Evolutionary conservation across 2,113 vertebrate species (phyloP), one percentile per base, ranked within the genome.

Genomic region (Campylomormyrus numenius): DNA sequence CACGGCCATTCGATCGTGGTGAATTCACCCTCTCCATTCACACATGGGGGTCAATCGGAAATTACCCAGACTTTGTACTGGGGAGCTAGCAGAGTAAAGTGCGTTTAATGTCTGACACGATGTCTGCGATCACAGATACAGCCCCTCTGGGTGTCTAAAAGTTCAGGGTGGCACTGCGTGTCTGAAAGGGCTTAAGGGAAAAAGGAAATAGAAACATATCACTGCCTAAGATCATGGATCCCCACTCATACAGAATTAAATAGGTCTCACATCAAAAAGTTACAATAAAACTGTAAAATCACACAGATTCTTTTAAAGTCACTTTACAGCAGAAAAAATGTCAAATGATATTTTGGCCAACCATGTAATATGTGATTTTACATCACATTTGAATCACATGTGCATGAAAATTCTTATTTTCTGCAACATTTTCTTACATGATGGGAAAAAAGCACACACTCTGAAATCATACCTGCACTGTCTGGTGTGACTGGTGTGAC

Each of bases 201-300:
- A 39, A 58, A 21, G 31, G 6, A 35, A 13, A 42, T 7, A 58
- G 52, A 45, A 88, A 46, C 27, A 53, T n/a, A 46, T 88, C 56
- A n/a, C 52, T n/a, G 56, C 9, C 27, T 45, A 27, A 45, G 87
- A 19, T 45, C 56, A 88, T 62, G 52, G 39, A 88, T 88, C 21
- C 87, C 24, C 56, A 85, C 10, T 53, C 77, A 83, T 27, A 48
- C 46, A 74, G 58, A 86, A 86, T 87, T 70, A 49, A 87, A 77
- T 52, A 39, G 84, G 42, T 87, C 35, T 52, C 83, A 90, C 85
- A 90, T 49, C 35, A 31, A 53, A 83, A 90, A 90, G 3, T 80
- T 35, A 49, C n/a, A 31, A 50, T 74, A 52, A 88, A 80, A 53
- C 27, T 80, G 17, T 19, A 24, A 31, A 56, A 42, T 46, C 53